Conservation (phyloP, 2,888 invertebrate genomes). For the Fragum whitleyi region DNA sequence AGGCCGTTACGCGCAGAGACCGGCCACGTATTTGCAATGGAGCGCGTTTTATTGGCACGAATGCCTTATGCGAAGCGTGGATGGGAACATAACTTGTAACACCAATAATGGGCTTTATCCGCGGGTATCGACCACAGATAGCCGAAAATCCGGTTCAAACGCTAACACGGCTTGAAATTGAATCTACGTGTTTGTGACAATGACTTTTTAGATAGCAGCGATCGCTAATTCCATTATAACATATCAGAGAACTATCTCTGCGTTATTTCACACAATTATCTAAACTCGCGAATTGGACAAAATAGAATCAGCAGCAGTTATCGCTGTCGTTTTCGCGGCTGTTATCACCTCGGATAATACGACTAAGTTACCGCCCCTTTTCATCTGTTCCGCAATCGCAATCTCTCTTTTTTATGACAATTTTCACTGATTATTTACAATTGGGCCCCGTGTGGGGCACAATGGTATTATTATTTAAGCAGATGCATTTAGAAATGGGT, state of each 20-base stretch:
- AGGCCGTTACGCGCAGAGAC: too few species aligned
- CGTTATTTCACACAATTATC: not conserved
- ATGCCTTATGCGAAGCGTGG: too few species aligned
- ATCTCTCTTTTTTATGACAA: conserved; percentile 14
- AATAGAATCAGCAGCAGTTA: not conserved
- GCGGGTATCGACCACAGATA: too few species aligned
- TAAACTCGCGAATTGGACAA: not conserved
- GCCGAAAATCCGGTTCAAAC: not conserved
- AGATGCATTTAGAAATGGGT: not conserved
- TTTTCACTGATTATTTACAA: conserved; percentile 6
- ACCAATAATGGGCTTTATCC: too few species aligned
- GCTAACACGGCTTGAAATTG: not conserved
- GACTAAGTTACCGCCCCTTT: conserved; percentile 13
- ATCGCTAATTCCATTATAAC: not conserved
- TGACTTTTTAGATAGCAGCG: not conserved
- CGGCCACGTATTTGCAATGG: too few species aligned
- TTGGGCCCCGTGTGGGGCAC: not conserved
- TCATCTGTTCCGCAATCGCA: conserved; percentile 20
- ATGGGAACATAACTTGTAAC: too few species aligned
- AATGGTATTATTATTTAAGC: conserved; percentile 6
- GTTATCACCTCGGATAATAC: conserved; percentile 6
- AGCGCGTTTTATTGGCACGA: too few species aligned
- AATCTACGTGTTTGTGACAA: not conserved
- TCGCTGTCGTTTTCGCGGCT: not conserved
- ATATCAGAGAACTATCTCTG: not conserved